phyloP scores from a whole-genome alignment of 2,113 vertebrate genomes.

The Caranx ignobilis region DNA sequence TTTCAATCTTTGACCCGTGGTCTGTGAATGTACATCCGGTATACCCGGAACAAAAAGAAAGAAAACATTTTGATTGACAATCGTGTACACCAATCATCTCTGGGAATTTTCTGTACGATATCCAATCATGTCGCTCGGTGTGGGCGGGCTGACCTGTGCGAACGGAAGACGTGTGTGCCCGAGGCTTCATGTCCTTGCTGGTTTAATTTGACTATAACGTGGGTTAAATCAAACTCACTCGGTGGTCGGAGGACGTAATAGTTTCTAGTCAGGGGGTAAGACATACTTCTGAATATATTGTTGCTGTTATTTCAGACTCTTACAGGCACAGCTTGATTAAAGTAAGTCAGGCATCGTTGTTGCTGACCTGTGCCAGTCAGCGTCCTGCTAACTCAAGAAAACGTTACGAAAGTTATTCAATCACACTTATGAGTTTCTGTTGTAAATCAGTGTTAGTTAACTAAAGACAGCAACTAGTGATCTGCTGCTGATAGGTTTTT shows the following conservation, averaged over 20 bases:
- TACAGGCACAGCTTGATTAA: neutral
- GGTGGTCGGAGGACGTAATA: neutral
- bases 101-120: neutral
- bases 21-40: conserved; percentile 13
- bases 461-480: neutral
- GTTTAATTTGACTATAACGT: conserved; percentile 3
- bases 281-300: neutral
- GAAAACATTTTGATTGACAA: conserved; percentile 29
- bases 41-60: neutral
- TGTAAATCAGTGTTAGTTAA: neutral
- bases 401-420: neutral
- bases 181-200: conserved; percentile 63
- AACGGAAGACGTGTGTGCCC: neutral
- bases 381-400: conserved; percentile 7
- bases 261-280: conserved; percentile 37
- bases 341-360: neutral
- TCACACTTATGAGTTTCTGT: neutral
- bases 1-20: neutral
- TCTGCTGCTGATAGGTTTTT: too few relatives aligned
- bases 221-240: neutral
- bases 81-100: conserved; percentile 36
- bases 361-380: neutral
- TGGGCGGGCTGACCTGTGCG: conserved; percentile 16
- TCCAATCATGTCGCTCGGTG: conserved; percentile 38
- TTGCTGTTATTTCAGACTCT: fast-evolving